Percentiles rank a stretch among this genome's conserved stretches.
Evolutionary conservation across 1,140 invertebrate species (phyloP).

Genomic region (Epicauta chinensis): DNA sequence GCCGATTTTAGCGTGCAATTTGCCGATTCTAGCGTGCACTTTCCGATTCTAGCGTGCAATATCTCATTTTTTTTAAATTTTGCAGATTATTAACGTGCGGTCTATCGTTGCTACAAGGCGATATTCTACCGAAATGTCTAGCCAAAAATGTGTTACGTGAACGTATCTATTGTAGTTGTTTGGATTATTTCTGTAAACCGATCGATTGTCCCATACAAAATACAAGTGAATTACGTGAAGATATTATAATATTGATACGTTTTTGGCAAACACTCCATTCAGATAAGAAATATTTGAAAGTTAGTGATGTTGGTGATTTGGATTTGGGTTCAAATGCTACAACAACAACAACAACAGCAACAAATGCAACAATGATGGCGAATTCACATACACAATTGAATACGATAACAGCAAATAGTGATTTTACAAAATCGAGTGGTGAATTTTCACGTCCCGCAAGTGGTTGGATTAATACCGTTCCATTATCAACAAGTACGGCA

Average conservation of each 20-base stretch:
- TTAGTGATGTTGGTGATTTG: slow-evolving; percentile 54
- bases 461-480: slow-evolving; percentile 88
- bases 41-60: too few species aligned
- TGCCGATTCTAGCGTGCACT: too few species aligned
- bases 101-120: slow-evolving; percentile 89
- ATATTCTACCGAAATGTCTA: slow-evolving; percentile 77
- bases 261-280: slow-evolving; percentile 96
- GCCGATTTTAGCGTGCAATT: too few species aligned
- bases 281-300: slow-evolving; percentile 94
- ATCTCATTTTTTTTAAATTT: too few species aligned
- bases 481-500: slow-evolving; percentile 60
- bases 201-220: slow-evolving; percentile 79
- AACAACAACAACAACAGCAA: slow-evolving; percentile 39
- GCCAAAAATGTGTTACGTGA: slow-evolving; percentile 90
- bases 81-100: slow-evolving; percentile 86
- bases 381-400: too few species aligned
- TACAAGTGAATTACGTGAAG: slow-evolving; percentile 71
- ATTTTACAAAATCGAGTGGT: slow-evolving; percentile 49
- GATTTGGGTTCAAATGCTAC: slow-evolving; percentile 34
- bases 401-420: too few species aligned
- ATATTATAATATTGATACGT: slow-evolving; percentile 82
- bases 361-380: slow-evolving; percentile 16
- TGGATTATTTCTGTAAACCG: slow-evolving; percentile 92
- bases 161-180: slow-evolving; percentile 85
- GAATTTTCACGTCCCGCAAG: slow-evolving; percentile 58